phyloP scores from a whole-genome alignment of 2,797 vertebrate species.

The Petrocephalus sullivani region DNA sequence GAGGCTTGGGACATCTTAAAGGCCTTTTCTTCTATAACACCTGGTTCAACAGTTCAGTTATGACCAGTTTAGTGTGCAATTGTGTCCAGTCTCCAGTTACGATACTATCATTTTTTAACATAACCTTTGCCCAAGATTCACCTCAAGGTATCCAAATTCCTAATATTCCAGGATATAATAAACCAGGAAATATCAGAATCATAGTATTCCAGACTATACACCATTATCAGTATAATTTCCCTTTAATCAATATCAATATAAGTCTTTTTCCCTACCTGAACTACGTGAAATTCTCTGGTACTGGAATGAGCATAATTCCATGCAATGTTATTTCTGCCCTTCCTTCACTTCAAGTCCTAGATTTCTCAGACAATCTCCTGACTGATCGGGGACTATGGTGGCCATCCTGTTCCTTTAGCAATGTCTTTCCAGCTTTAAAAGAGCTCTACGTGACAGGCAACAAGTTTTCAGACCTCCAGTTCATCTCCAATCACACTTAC shows the following conservation, averaged over 20 bases:
- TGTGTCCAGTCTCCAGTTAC: slow-evolving; percentile 17
- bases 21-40: slow-evolving; percentile 18
- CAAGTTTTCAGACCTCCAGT: slow-evolving; percentile 20
- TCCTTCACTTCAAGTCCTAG: slow-evolving; percentile 15
- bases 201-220: slow-evolving; percentile 19
- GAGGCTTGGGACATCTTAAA: neutral
- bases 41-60: slow-evolving; percentile 26
- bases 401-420: neutral
- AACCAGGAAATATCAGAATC: neutral
- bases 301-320: slow-evolving; percentile 27
- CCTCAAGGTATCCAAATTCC: slow-evolving; percentile 9
- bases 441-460: slow-evolving; percentile 19
- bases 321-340: slow-evolving; percentile 14
- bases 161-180: slow-evolving; percentile 16
- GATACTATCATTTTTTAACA: slow-evolving; percentile 16
- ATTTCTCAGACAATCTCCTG: slow-evolving; percentile 26
- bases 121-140: slow-evolving; percentile 19
- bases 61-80: neutral
- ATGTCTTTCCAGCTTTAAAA: slow-evolving; percentile 19
- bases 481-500: slow-evolving; percentile 12
- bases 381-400: slow-evolving; percentile 17
- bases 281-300: slow-evolving; percentile 22
- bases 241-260: slow-evolving; percentile 13
- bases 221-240: slow-evolving; percentile 13
- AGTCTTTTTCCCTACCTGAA: neutral